Conservation (phyloP, 2,797 vertebrate species). For the Hyperoplus immaculatus region DNA sequence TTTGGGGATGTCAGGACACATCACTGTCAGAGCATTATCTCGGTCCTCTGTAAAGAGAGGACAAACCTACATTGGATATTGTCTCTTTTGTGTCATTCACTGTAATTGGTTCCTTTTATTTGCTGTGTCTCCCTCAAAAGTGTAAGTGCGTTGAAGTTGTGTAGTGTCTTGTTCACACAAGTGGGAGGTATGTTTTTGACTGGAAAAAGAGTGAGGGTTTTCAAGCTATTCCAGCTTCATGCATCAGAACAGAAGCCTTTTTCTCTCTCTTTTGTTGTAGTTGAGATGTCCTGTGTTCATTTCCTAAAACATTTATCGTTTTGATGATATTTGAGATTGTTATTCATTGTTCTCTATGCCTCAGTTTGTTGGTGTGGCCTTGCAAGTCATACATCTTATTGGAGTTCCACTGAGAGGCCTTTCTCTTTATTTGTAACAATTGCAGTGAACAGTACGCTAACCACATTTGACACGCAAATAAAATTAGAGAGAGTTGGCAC, state of each 20-base stretch:
- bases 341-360: constrained; percentile 46
- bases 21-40: constrained; percentile 50
- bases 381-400: constrained; percentile 26
- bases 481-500: background rate
- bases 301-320: constrained; percentile 24
- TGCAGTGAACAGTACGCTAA: background rate
- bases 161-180: background rate
- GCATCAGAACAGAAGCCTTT: background rate
- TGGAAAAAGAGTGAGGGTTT: background rate
- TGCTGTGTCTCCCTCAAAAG: background rate
- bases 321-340: constrained; percentile 35
- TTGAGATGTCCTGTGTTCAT: no score
- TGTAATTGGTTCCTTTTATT: constrained; percentile 20
- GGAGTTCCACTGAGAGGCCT: constrained; percentile 14
- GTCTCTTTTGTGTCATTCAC: constrained; percentile 31
- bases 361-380: constrained; percentile 14
- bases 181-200: background rate
- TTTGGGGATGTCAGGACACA: constrained; percentile 59
- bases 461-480: background rate
- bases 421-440: constrained; percentile 24
- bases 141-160: background rate
- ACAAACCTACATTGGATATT: constrained; percentile 11
- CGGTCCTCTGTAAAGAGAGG: constrained; percentile 34
- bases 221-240: background rate
- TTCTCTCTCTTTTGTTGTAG: background rate